Evolutionary conservation across 2,797 vertebrate species (phyloP).

Genomic region (Hippopotamyrus pictus): DNA sequence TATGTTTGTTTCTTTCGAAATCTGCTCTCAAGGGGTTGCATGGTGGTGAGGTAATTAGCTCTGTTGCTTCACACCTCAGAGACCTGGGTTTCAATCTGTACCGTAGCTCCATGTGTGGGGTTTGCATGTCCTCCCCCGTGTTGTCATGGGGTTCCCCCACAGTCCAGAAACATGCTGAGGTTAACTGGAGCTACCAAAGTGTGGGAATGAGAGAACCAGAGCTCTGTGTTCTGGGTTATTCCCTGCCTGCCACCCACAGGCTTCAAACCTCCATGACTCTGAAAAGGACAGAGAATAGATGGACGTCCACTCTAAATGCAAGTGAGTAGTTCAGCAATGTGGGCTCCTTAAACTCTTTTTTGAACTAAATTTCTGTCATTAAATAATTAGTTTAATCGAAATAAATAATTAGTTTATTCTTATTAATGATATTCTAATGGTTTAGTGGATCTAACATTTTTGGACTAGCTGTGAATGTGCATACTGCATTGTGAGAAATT

Average conservation of each 20-base stretch:
- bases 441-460: background rate
- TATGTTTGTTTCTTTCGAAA: background rate
- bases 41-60: background rate
- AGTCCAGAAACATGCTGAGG: background rate
- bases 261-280: background rate
- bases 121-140: background rate
- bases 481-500: background rate
- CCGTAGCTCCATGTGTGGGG: background rate
- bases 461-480: background rate
- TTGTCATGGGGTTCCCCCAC: background rate
- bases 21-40: background rate
- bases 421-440: background rate
- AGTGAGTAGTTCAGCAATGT: background rate
- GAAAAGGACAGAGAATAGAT: background rate
- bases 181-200: background rate
- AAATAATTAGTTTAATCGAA: background rate
- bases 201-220: background rate
- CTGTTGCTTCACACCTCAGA: background rate
- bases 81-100: background rate
- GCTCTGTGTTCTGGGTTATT: background rate
- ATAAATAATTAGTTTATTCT: background rate
- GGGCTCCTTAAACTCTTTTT: background rate
- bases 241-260: background rate
- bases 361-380: background rate
- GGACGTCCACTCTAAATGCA: background rate